Percentiles rank a stretch among this genome's conserved stretches.
Evolutionary conservation across 2,113 vertebrate species (phyloP).

Genomic region (Taxidea taxus): DNA sequence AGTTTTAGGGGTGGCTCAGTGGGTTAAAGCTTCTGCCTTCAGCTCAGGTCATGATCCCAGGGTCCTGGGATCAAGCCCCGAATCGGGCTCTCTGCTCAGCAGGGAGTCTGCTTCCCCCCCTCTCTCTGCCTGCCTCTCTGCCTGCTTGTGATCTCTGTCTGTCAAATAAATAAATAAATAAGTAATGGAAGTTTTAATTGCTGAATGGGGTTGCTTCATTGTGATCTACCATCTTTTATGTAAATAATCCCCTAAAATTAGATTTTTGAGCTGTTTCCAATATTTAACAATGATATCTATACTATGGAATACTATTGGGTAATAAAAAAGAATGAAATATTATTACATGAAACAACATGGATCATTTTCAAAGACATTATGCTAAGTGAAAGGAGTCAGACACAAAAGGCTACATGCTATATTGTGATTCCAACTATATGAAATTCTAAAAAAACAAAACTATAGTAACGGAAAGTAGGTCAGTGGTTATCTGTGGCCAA

Average conservation of each 20-base stretch:
- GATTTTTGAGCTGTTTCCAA: background rate
- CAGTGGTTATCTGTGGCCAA: background rate
- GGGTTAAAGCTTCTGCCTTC: too few species aligned
- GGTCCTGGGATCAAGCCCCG: too few species aligned
- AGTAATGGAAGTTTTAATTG: background rate
- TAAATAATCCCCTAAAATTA: background rate
- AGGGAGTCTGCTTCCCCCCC: too few species aligned
- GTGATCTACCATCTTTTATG: background rate
- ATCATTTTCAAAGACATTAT: background rate
- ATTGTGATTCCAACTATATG: background rate
- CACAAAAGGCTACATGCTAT: background rate
- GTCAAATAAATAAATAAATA: too few species aligned
- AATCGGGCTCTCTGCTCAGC: too few species aligned
- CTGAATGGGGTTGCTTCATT: background rate
- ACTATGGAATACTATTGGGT: background rate
- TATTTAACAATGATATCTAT: background rate
- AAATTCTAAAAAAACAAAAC: conserved; percentile 10
- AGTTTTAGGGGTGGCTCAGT: background rate
- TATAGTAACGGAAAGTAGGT: background rate
- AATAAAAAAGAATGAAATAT: background rate
- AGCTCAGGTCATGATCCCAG: too few species aligned
- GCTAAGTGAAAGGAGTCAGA: background rate
- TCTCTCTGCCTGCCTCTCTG: too few species aligned
- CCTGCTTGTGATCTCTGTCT: too few species aligned
- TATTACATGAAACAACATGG: background rate